A percentile compares a stretch with the other conserved stretches of the same genome.
Conservation (phyloP, 1,140 invertebrate species). For the Euborellia annulipes region DNA sequence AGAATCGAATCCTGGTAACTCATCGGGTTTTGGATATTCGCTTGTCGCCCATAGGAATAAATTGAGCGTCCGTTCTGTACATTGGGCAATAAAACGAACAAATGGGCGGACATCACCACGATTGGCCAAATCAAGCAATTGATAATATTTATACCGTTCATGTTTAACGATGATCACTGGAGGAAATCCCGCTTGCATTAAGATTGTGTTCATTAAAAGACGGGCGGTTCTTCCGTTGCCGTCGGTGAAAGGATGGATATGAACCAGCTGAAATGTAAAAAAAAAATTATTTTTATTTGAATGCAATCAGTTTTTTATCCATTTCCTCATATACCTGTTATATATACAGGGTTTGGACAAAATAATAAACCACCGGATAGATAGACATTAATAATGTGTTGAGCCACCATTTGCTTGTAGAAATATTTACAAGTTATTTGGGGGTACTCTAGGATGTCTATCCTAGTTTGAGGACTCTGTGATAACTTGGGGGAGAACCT, state of each 20-base stretch:
- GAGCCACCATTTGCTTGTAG: too few species aligned
- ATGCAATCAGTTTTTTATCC: too few species aligned
- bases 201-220: slow-evolving; percentile 87
- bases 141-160: slow-evolving; percentile 72
- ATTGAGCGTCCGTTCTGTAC: slow-evolving; percentile 85
- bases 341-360: too few species aligned
- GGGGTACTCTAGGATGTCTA: too few species aligned
- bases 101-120: slow-evolving; percentile 85
- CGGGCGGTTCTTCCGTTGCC: slow-evolving; percentile 91
- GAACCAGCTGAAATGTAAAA: slow-evolving; percentile 51
- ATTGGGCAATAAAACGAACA: slow-evolving; percentile 86
- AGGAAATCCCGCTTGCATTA: slow-evolving; percentile 96
- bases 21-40: slow-evolving; percentile 25
- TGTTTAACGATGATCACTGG: slow-evolving; percentile 90
- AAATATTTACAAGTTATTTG: too few species aligned
- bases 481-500: too few species aligned
- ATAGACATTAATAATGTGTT: too few species aligned
- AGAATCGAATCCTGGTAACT: too few species aligned
- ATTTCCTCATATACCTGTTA: too few species aligned
- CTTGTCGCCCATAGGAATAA: slow-evolving; percentile 73
- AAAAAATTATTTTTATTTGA: too few species aligned
- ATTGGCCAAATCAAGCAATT: slow-evolving; percentile 77
- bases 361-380: too few species aligned
- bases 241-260: slow-evolving; percentile 85
- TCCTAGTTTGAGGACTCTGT: too few species aligned